Base-by-base conservation (phyloP, 2,113 vertebrate genomes). In the Piliocolobus tephrosceles region DNA sequence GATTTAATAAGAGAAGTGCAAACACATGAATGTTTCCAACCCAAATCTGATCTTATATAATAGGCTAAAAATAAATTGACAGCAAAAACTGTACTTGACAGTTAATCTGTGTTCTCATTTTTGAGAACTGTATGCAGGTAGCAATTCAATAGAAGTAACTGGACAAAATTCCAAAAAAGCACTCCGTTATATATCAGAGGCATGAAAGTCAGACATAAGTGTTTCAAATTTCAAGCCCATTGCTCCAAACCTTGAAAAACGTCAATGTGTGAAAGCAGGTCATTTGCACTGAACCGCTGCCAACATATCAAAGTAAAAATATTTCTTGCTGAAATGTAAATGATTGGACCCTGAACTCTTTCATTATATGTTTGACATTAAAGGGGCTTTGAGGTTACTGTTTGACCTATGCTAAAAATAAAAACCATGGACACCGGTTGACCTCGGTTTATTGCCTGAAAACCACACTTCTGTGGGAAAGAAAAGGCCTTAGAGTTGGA, bases 171-270 rank as follows among this genome's bases (percentile, higher is more conserved):
- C 55, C 8, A 94, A 27, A 96, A 81, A 96, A 97, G 96, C 20
- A 32, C 32, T 86, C 88, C 87, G 40, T 97, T 50, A 30, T 90
- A 43, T n/a, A 91, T 18, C 9, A 8, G 20, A 98, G 13, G 70
- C 45, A 96, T 86, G 95, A 98, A 98, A 97, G 73, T 64, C 40
- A 52, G 70, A 97, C 97, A 97, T 97, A 98, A 86, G 91, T 50
- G 38, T 96, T 61, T 84, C 84, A 22, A 95, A 91, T 98, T 97
- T 96, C 97, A 96, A 97, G 30, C 61, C 86, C 96, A 35, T 96
- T 57, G 79, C 79, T 98, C 93, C 89, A 64, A 95, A 97, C 12
- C 40, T 47, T 96, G 23, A 1, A 75, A 98, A 91, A 96, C 6
- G 1, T 97, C 88, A 96, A 3, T 52, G 88, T 98, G 78, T 96